A percentile compares a stretch with the other conserved stretches of the same genome.
Conservation (phyloP, 2,113 vertebrate species). For the Oxyruncus cristatus region DNA sequence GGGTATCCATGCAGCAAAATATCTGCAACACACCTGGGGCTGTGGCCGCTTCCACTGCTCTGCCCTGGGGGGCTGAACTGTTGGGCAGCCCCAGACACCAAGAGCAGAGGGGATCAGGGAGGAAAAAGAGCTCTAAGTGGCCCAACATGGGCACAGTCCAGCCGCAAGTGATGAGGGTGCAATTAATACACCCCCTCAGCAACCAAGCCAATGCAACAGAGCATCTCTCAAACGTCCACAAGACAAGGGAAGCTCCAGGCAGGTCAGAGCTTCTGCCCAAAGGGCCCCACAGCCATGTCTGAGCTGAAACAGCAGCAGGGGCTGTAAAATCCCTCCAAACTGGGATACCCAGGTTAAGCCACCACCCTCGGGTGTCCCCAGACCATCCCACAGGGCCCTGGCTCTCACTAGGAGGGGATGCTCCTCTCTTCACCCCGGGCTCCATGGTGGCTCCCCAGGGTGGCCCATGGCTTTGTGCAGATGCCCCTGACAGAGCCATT, state of each 20-base stretch:
- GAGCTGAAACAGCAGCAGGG: not conserved
- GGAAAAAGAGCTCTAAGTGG: not conserved
- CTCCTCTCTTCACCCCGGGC: not conserved
- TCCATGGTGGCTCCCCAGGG: accelerated
- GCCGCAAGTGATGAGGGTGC: not conserved
- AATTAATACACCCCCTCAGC: not conserved
- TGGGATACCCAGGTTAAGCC: not conserved
- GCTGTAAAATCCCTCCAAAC: not conserved
- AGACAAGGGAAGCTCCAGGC: not conserved
- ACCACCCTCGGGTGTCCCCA: not conserved
- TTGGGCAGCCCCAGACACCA: accelerated
- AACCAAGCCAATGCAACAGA: not conserved
- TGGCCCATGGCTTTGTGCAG: accelerated
- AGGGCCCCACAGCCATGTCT: not conserved
- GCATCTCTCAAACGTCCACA: not conserved
- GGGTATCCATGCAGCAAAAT: accelerated
- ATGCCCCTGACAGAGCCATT: accelerated
- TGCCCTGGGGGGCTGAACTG: not conserved
- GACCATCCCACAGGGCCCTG: accelerated
- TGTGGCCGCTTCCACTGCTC: not conserved
- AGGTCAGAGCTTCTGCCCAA: not conserved
- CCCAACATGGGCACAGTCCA: not conserved
- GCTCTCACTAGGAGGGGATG: not conserved
- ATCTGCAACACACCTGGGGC: accelerated
- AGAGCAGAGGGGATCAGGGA: accelerated